A percentile compares a stretch with the other conserved stretches of the same genome.
These are phyloP conservation scores for Agrotis clavis DNA, from an alignment of 2,888 invertebrate species.

Conservation along the genomic window DNA sequence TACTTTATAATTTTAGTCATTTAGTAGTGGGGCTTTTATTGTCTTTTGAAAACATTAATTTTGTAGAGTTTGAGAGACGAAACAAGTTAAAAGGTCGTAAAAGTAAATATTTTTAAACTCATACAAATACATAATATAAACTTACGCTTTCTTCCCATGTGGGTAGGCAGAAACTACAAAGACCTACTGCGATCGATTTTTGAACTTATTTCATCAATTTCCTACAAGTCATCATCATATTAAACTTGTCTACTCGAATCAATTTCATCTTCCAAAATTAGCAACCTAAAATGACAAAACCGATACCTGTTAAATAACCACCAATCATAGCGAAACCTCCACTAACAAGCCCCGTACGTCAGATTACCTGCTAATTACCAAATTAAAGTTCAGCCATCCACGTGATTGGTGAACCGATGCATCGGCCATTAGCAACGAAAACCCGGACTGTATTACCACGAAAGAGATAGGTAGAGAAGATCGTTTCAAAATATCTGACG, in stretches of 20 bases:
- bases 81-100: neutral
- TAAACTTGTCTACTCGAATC: neutral
- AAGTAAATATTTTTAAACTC: no score
- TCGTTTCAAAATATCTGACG: neutral
- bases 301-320: conserved; percentile 16
- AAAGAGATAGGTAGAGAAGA: neutral
- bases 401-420: conserved; percentile 45
- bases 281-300: conserved; percentile 7
- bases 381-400: conserved; percentile 57
- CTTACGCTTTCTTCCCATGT: no score
- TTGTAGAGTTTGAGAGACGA: neutral
- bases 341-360: conserved; percentile 38
- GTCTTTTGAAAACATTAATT: no score
- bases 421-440: conserved; percentile 34
- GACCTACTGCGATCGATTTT: no score
- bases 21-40: neutral
- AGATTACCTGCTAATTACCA: conserved; percentile 44
- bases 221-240: neutral
- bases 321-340: conserved; percentile 13
- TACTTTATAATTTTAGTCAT: neutral
- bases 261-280: neutral
- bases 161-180: no score
- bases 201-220: neutral
- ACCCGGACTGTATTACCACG: neutral
- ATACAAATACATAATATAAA: no score